Percentiles rank a stretch among this genome's conserved stretches.
These are phyloP conservation scores for Lysandra coridon DNA, from an alignment of 2,888 invertebrate species.

Conservation along the genomic window DNA sequence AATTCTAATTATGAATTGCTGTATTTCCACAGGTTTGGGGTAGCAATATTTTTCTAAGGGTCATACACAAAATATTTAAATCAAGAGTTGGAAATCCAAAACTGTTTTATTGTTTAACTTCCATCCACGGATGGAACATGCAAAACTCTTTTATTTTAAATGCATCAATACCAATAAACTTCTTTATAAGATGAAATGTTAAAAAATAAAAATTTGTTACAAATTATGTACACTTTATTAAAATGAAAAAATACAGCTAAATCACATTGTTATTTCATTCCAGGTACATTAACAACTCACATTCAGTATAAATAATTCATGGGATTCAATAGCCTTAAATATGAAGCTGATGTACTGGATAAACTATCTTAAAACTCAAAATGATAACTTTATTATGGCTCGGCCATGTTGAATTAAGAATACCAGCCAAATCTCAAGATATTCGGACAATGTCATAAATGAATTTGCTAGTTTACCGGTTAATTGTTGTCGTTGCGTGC, in stretches of 20 bases:
- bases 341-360: neutral
- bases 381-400: neutral
- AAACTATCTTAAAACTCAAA: neutral
- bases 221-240: neutral
- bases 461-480: too few relatives aligned
- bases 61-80: too few relatives aligned
- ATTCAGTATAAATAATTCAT: neutral
- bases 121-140: too few relatives aligned
- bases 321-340: too few relatives aligned
- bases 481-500: too few relatives aligned
- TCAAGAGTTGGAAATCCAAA: too few relatives aligned
- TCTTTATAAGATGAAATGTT: neutral
- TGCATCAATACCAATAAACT: neutral
- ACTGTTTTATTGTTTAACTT: too few relatives aligned
- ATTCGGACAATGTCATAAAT: too few relatives aligned
- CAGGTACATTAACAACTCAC: neutral
- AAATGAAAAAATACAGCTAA: neutral
- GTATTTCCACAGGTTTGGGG: neutral
- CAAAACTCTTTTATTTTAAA: neutral
- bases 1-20: neutral
- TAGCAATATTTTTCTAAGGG: neutral
- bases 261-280: neutral
- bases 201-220: neutral
- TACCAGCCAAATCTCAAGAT: neutral
- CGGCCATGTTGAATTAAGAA: neutral